Evolutionary conservation across 1,140 invertebrate genomes (phyloP), one percentile per base, ranked within the genome.

Genomic region (Pseudomyrmex dendroicus): DNA sequence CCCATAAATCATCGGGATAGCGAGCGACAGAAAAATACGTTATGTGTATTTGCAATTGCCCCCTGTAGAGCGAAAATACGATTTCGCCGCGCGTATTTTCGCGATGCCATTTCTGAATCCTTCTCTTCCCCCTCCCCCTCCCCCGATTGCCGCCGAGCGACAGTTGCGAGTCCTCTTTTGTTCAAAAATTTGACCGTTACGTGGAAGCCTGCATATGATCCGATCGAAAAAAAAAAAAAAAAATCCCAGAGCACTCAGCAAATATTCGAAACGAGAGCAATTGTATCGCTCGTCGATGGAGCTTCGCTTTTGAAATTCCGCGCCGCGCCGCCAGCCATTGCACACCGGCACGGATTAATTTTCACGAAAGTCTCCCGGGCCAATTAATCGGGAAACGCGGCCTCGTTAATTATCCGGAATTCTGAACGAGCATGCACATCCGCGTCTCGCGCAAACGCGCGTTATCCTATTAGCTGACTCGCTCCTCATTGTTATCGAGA

Each of bases 381-480:
- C 63, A 72, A 80, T 80, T 80, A 80, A 80, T 80, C 48, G 61
- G 54, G 50, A 59, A 80, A 72, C 46, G 54, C 20, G 5, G 54
- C 44, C 64, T 35, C 64, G 76, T 78, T 80, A 80, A 80, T 80
- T 80, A 80, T 80, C 20, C 44, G 15, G 44, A 70, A 78, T 78
- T 25, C 64, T 35, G 44, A 61, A 80, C 66, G 1, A 72, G 44
- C 66, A 52, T 17, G 48, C 20, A 25, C 61, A 22, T 2, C 61
- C 48, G 74, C 5, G 35, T 35, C 35, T 67, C 73, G 25, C n/a
- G 25, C 48, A 2, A 66, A 15, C 35, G 35, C 17, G 63, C 52
- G 35, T 57, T 68, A 25, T 52, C 52, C 63, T 50, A 70, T 78
- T 70, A 78, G 46, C 64, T 12, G 17, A 70, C 44, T 50, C 64